Conservation (phyloP, 2,888 invertebrate species). For the Pollenia amentaria region DNA sequence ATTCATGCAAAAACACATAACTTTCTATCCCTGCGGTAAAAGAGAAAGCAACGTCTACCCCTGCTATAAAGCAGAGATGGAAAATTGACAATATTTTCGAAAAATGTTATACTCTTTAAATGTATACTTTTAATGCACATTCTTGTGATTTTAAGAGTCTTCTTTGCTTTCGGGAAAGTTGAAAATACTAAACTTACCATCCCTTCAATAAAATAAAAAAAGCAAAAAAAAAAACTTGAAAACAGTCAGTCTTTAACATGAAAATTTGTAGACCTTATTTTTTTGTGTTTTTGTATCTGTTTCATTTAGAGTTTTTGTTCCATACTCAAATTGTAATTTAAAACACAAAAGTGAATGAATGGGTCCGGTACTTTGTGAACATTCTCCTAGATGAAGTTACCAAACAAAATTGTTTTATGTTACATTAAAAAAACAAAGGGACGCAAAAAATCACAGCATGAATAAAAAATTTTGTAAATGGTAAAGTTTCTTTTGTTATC, state of each 20-base stretch:
- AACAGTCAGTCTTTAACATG: background rate
- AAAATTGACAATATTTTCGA: background rate
- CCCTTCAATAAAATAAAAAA: background rate
- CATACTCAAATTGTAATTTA: constrained; percentile 38
- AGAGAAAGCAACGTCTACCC: background rate
- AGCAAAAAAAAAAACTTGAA: constrained; percentile 7
- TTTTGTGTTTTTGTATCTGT: constrained; percentile 17
- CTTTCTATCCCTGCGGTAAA: no score
- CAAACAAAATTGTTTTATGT: constrained; percentile 25
- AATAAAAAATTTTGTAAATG: constrained; percentile 1
- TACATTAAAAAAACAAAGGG: constrained; percentile 3
- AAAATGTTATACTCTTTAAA: no score
- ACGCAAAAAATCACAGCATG: constrained; percentile 26
- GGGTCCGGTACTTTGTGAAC: constrained; percentile 37
- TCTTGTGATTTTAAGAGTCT: no score
- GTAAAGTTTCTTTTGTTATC: constrained; percentile 31
- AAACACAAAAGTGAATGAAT: constrained; percentile 50
- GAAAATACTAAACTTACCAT: background rate
- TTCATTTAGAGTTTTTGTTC: constrained; percentile 21
- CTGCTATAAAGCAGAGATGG: constrained; percentile 1
- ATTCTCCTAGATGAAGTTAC: constrained; percentile 29
- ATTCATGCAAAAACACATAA: no score
- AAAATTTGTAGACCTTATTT: constrained; percentile 26
- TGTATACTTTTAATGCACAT: no score
- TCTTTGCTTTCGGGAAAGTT: no score